phyloP scores from a whole-genome alignment of 2,113 vertebrate genomes.

The Malaclemys terrapin region DNA sequence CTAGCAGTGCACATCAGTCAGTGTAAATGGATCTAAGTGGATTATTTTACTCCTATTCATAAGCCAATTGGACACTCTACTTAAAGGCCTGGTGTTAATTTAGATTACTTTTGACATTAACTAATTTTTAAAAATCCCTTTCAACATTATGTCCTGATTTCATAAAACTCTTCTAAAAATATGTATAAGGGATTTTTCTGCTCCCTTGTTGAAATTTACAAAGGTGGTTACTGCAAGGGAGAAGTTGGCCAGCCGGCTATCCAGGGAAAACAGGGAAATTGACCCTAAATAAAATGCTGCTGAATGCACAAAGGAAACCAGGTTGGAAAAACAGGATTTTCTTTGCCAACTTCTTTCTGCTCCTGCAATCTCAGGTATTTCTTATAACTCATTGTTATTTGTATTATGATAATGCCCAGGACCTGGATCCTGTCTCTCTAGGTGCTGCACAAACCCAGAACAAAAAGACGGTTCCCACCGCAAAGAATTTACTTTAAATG shows the following conservation, averaged over 20 bases:
- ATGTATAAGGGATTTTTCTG: neutral
- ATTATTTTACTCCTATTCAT: neutral
- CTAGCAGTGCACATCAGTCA: neutral
- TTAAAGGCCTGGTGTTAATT: neutral
- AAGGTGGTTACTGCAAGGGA: neutral
- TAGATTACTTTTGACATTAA: neutral
- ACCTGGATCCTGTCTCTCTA: neutral
- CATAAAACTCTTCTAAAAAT: neutral
- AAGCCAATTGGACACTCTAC: neutral
- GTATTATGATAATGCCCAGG: no score
- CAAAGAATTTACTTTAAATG: neutral
- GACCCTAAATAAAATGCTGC: neutral
- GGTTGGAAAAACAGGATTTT: neutral
- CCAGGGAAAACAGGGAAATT: neutral
- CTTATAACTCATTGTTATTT: neutral
- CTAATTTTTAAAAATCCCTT: neutral
- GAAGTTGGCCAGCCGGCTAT: neutral
- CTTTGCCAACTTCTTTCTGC: no score
- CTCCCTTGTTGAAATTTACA: neutral
- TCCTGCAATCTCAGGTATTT: neutral
- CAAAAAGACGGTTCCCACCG: neutral
- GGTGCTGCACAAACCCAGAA: neutral
- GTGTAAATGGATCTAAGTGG: neutral
- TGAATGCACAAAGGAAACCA: neutral
- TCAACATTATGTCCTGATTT: neutral